These are phyloP conservation scores for Perdix hodgsoniae DNA, from an alignment of 2,797 vertebrate genomes.

Conservation along the genomic window DNA sequence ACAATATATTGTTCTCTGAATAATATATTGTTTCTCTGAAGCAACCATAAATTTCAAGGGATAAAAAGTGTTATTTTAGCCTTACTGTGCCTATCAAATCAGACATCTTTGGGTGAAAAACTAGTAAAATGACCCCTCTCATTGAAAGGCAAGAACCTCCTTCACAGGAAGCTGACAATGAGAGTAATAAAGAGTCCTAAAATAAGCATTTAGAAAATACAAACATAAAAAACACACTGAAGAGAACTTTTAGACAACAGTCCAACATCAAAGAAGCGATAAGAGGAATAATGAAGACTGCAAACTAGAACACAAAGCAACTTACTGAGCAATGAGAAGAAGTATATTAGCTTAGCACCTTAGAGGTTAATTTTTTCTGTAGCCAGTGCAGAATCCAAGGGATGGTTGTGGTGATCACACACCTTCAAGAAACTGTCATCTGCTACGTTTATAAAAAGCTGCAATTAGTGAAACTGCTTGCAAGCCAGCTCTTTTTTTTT, in stretches of 20 bases:
- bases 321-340: background rate
- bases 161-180: background rate
- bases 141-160: background rate
- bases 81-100: background rate
- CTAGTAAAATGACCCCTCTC: background rate
- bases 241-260: background rate
- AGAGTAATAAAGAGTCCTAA: background rate
- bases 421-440: slow-evolving; percentile 14
- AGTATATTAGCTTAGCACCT: background rate
- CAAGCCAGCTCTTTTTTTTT: background rate
- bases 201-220: background rate
- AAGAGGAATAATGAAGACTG: slow-evolving; percentile 11
- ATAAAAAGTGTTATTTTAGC: background rate
- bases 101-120: background rate
- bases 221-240: background rate
- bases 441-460: slow-evolving; percentile 42
- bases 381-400: background rate
- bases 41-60: background rate
- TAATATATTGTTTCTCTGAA: no score
- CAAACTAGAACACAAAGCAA: background rate
- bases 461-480: slow-evolving; percentile 51
- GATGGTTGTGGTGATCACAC: background rate
- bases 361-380: background rate
- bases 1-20: no score
- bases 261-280: background rate